These are phyloP conservation scores for Pocillopora verrucosa DNA, from an alignment of 64 coral and sea anemone species.

Conservation along the genomic window DNA sequence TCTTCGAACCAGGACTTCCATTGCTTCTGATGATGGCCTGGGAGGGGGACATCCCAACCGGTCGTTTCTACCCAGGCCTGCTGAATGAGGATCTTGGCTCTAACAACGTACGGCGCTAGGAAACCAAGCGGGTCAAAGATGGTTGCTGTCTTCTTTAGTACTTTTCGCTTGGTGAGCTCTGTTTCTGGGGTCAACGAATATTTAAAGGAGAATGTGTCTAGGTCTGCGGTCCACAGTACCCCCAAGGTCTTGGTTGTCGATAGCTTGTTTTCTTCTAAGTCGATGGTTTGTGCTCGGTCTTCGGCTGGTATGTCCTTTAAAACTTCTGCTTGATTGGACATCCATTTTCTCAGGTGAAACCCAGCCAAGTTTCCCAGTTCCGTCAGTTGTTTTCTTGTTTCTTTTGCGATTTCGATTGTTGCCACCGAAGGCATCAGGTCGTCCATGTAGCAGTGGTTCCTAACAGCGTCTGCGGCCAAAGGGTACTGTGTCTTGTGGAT, in stretches of 20 bases:
- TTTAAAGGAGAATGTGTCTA: background rate
- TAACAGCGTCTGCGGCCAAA: slow-evolving; percentile 46
- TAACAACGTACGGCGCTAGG: slow-evolving; percentile 45
- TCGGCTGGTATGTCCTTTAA: background rate
- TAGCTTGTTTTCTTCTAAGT: too few species aligned
- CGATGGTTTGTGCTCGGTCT: too few species aligned
- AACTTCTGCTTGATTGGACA: slow-evolving; percentile 54
- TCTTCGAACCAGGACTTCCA: slow-evolving; percentile 39
- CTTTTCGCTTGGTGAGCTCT: background rate
- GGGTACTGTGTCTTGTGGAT: slow-evolving; percentile 32
- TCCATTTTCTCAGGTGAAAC: slow-evolving; percentile 37
- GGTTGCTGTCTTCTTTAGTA: background rate
- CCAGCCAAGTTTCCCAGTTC: slow-evolving; percentile 35
- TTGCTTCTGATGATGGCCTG: background rate
- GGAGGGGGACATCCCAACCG: slow-evolving; percentile 31
- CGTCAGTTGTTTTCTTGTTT: slow-evolving; percentile 35
- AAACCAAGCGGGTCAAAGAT: slow-evolving; percentile 57
- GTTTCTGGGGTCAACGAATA: slow-evolving; percentile 3
- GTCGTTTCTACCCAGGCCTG: slow-evolving; percentile 30
- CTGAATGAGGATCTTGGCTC: slow-evolving; percentile 47
- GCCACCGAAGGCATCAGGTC: slow-evolving; percentile 47
- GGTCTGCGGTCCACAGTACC: background rate
- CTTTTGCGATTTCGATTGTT: slow-evolving; percentile 20
- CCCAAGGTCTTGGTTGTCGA: too few species aligned
- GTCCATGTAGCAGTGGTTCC: slow-evolving; percentile 44